Conservation (phyloP, 2,113 vertebrate species). For the Xyrauchen texanus region DNA sequence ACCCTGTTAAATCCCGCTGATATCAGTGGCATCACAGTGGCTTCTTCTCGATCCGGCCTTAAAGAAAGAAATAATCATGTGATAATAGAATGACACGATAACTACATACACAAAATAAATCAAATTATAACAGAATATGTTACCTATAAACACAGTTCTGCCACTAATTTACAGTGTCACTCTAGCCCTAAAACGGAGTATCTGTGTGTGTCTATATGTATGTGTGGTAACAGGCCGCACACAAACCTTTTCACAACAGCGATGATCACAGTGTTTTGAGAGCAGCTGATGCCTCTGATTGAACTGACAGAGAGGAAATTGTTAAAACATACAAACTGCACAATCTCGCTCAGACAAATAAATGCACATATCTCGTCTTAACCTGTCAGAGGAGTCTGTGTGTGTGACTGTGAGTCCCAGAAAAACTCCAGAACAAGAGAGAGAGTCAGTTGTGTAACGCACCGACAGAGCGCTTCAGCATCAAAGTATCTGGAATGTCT, state of each 20-base stretch:
- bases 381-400: too few relatives aligned
- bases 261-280: conserved; percentile 53
- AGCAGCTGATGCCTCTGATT: conserved; percentile 42
- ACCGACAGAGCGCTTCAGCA: conserved; percentile 94
- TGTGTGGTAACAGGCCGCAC: background rate
- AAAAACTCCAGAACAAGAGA: background rate
- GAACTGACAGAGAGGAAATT: conserved; percentile 25
- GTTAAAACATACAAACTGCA: background rate
- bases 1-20: conserved; percentile 96
- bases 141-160: conserved; percentile 14
- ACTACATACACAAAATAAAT: conserved; percentile 49
- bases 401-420: too few relatives aligned
- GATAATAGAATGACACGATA: conserved; percentile 36
- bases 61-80: conserved; percentile 41
- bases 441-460: conserved; percentile 40
- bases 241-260: conserved; percentile 53
- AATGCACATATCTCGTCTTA: too few relatives aligned
- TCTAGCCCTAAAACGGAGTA: background rate
- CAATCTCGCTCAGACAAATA: background rate
- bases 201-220: conserved; percentile 9
- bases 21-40: conserved; percentile 90
- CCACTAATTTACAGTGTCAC: too few relatives aligned
- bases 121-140: conserved; percentile 37
- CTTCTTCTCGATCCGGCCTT: conserved; percentile 92
- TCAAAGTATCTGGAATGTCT: conserved; percentile 91